Percentiles rank a stretch among this genome's conserved stretches.
Conservation (phyloP, 2,113 vertebrate species). For the Plecturocebus donacophilus region DNA sequence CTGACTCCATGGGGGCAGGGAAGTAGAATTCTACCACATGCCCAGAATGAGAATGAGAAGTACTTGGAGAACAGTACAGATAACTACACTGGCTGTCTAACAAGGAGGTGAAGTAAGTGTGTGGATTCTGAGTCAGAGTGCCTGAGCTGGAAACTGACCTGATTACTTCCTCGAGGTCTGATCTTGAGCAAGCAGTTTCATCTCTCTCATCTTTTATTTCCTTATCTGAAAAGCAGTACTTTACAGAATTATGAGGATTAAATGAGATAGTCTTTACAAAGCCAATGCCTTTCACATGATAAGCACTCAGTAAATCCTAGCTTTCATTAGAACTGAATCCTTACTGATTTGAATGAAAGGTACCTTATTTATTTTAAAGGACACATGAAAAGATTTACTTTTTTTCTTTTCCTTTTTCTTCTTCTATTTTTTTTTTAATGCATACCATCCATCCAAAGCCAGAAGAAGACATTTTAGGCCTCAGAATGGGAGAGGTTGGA, state of each 20-base stretch:
- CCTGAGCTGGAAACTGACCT: background rate
- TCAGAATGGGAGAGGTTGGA: background rate
- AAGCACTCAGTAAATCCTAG: background rate
- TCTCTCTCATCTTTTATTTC: background rate
- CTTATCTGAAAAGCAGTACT: background rate
- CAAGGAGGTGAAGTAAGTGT: background rate
- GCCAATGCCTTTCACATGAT: background rate
- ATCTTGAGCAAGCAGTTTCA: background rate
- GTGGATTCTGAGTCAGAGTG: background rate
- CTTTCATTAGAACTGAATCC: background rate
- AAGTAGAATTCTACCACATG: background rate
- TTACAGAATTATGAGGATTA: background rate
- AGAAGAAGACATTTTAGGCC: background rate
- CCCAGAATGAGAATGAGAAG: background rate
- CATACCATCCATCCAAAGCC: background rate
- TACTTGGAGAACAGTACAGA: background rate
- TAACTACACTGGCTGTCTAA: background rate
- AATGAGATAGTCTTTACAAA: background rate
- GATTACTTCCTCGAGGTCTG: background rate
- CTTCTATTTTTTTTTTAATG: background rate
- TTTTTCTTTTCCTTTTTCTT: background rate
- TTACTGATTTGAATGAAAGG: slow-evolving; percentile 27
- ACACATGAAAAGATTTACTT: background rate
- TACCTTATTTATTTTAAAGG: slow-evolving; percentile 36
- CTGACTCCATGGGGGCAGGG: background rate